phyloP scores from a whole-genome alignment of 2,113 vertebrate genomes.

The Equus quagga region DNA sequence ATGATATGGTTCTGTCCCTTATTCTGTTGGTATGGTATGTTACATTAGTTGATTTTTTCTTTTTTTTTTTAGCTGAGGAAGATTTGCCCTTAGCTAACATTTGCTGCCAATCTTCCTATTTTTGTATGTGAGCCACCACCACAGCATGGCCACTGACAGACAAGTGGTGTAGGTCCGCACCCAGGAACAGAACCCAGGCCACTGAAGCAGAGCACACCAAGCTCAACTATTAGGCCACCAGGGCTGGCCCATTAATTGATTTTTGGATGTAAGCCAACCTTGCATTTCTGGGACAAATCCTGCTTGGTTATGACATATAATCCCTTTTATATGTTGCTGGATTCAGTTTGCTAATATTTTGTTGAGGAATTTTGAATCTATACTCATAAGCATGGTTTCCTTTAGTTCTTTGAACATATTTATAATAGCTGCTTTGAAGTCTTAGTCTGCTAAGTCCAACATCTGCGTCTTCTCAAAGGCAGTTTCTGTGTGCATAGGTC shows the following conservation, averaged over 20 bases:
- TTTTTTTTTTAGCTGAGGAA: no score
- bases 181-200: no score
- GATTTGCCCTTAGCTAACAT: no score
- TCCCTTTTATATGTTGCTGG: background rate
- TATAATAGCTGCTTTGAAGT: background rate
- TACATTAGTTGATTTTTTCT: background rate
- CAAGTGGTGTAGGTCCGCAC: no score
- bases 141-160: no score
- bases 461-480: background rate
- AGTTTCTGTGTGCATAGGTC: background rate
- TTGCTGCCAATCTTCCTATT: no score
- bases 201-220: no score
- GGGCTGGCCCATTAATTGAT: background rate
- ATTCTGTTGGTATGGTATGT: background rate
- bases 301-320: background rate
- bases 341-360: slow-evolving; percentile 20
- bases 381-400: background rate
- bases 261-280: background rate
- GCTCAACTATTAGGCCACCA: no score
- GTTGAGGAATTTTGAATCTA: background rate
- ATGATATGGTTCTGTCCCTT: background rate
- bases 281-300: background rate
- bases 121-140: no score
- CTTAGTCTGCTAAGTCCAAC: background rate
- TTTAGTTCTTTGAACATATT: background rate